Evolutionary conservation across 2,797 vertebrate genomes (phyloP).

Genomic region (Xiphophorus birchmanni): DNA sequence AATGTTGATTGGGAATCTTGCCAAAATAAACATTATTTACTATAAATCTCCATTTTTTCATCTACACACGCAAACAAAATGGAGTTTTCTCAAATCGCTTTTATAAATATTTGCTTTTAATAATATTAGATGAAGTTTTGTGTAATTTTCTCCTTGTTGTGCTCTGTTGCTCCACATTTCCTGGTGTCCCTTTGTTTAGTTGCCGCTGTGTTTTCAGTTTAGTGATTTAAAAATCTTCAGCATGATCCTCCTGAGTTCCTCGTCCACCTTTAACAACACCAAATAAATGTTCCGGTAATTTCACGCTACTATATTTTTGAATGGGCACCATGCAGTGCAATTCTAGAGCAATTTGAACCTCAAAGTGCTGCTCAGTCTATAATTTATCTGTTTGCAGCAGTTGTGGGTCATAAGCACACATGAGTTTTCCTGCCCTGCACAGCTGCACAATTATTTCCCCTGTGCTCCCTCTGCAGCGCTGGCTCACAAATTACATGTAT

Average conservation of each 20-base stretch:
- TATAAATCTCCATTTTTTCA: too few relatives aligned
- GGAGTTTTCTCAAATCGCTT: too few relatives aligned
- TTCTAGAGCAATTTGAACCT: slow-evolving; percentile 4
- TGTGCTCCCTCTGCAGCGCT: slow-evolving; percentile 57
- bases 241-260: neutral
- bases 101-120: too few relatives aligned
- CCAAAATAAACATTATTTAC: too few relatives aligned
- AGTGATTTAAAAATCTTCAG: neutral
- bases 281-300: neutral
- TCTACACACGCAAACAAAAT: too few relatives aligned
- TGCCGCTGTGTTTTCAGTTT: neutral
- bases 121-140: too few relatives aligned
- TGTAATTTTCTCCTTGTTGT: too few relatives aligned
- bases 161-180: neutral
- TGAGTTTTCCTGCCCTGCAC: slow-evolving; percentile 55
- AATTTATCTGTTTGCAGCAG: slow-evolving; percentile 45
- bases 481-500: slow-evolving; percentile 73
- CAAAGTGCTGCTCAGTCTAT: slow-evolving; percentile 10
- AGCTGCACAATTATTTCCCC: slow-evolving; percentile 76
- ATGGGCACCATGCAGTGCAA: neutral
- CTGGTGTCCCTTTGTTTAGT: neutral
- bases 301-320: neutral
- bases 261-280: neutral
- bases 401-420: slow-evolving; percentile 43
- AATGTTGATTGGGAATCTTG: too few relatives aligned